Base-by-base conservation (phyloP, 2,888 invertebrate species). In the Argyresthia albistria region DNA sequence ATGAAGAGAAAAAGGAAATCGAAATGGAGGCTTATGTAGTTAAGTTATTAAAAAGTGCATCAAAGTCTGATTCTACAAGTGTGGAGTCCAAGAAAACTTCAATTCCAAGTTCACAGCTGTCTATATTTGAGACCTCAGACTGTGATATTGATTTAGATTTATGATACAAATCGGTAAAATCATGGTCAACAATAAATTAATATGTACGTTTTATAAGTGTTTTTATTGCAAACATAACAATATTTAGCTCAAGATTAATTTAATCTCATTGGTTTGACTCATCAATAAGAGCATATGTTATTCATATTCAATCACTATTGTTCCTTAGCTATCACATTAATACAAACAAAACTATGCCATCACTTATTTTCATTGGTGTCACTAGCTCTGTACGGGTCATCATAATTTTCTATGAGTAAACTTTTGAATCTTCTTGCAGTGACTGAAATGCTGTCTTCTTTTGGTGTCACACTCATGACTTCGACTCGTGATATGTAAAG, bases 321-420 rank as follows among this genome's bases (percentile, higher is more conserved):
- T n/a, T n/a, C n/a, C 39, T 15, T 45, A 14, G n/a, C 14, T 10
- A n/a, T 35, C 12, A 12, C 12, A 1, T 1, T 9, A 8, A 0
- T 39, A 8, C 11, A 8, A 37, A 49, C 8, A 39, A 14, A 39
- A 37, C n/a, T 49, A 10, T 10, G 8, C 10, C 8, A 57, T 53
- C 57, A 50, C 53, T 60, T 59, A 52, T 58, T 59, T 39, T 69
- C 65, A 59, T 58, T 57, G 10, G 61, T 63, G 35, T 61, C 59
- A 48, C 60, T 55, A 46, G 61, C 58, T 66, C 89, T 88, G 65
- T 83, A 88, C 16, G 89, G 82, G 50, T 91, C 89, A 11, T 84
- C 76, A 76, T 95, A 95, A 70, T 95, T 93, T 62, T 95, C 94
- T 57, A 96, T 89, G 0, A 91, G 79, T 59, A 95, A 78, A 51